A percentile compares a stretch with the other conserved stretches of the same genome.
These are phyloP conservation scores for Callaeas wilsoni DNA, from an alignment of 2,113 vertebrate genomes.

Conservation along the genomic window DNA sequence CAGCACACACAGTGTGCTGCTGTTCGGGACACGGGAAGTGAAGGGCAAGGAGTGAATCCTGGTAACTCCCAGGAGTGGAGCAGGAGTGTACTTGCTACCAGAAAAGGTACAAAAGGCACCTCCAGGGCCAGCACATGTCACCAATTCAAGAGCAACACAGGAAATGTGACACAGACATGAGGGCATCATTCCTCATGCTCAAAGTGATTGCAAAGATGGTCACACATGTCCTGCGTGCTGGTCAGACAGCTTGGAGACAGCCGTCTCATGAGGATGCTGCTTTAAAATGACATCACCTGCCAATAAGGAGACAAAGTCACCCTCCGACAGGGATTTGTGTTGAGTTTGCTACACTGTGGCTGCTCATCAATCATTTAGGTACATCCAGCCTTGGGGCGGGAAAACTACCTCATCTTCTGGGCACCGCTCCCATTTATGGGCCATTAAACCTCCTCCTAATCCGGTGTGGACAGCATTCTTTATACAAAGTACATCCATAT, in stretches of 20 bases:
- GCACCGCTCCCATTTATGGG: background rate
- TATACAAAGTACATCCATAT: background rate
- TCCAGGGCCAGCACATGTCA: background rate
- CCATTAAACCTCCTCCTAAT: background rate
- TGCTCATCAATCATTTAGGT: background rate
- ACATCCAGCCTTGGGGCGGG: background rate
- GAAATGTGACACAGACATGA: background rate
- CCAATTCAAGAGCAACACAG: background rate
- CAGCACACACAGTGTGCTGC: background rate
- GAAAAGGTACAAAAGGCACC: background rate
- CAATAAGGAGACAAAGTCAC: background rate
- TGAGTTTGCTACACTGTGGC: background rate
- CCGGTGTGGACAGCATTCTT: background rate
- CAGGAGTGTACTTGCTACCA: background rate
- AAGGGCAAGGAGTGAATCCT: background rate
- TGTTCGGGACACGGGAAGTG: background rate
- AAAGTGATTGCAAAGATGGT: background rate
- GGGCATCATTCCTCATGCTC: background rate
- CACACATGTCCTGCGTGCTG: accelerated
- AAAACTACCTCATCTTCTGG: background rate
- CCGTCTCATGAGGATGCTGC: background rate
- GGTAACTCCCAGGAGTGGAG: background rate
- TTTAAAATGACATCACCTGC: background rate
- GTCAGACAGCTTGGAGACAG: background rate
- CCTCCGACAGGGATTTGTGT: background rate